These are phyloP conservation scores for Nomada fabriciana DNA, from an alignment of 2,888 invertebrate species.

Conservation along the genomic window DNA sequence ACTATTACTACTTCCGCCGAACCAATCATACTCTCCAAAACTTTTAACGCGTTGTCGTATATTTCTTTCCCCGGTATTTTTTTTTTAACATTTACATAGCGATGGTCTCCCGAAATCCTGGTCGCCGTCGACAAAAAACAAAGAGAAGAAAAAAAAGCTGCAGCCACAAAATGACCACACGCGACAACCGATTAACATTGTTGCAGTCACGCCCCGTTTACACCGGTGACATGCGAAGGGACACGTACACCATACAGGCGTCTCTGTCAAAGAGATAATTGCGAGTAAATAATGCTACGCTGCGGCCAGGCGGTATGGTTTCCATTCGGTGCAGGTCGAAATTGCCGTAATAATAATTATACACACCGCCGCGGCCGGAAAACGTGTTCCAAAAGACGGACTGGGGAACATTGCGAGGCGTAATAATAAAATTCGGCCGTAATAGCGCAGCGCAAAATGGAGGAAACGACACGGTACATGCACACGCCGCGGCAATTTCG, in stretches of 20 bases:
- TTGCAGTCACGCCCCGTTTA: constrained; percentile 18
- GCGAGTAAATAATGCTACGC: constrained; percentile 55
- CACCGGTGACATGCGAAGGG: constrained; percentile 35
- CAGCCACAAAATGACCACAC: constrained; percentile 5
- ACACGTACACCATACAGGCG: neutral
- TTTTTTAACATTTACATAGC: neutral
- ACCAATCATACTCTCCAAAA: neutral
- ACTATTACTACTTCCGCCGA: neutral
- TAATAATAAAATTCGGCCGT: constrained; percentile 48
- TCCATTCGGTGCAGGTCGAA: constrained; percentile 37
- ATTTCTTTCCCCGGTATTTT: neutral
- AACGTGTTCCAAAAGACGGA: constrained; percentile 30
- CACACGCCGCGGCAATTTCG: neutral
- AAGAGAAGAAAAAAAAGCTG: too few relatives aligned
- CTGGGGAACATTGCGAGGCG: constrained; percentile 1
- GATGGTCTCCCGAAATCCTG: neutral
- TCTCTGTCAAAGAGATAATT: constrained; percentile 59
- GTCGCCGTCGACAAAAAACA: neutral
- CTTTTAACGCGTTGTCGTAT: neutral
- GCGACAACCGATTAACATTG: constrained; percentile 40
- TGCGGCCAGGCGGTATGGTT: constrained; percentile 39
- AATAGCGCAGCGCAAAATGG: constrained; percentile 7
- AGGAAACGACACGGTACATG: neutral
- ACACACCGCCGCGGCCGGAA: neutral
- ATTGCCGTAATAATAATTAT: constrained; percentile 54